Base-by-base conservation (phyloP, 2,888 invertebrate genomes). In the Apotomis turbidana region DNA sequence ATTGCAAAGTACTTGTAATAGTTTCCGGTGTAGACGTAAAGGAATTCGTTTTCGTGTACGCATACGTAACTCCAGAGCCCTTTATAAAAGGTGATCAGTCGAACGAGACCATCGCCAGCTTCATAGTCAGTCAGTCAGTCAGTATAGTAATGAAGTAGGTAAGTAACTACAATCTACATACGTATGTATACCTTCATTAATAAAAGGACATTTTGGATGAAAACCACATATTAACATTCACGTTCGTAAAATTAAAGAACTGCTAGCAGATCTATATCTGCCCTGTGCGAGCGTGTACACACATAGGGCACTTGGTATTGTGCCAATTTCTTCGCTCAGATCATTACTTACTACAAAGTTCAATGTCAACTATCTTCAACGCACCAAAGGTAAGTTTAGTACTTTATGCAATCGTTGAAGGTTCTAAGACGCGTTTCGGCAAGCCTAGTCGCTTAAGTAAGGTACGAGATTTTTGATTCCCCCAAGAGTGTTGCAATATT, bases 271-370 rank as follows among this genome's bases (percentile, higher is more conserved):
- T 63, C 54, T 36, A 13, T 36, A 41, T 54, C 44, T 44, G 55
- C 27, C 66, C 46, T 27, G 27, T 27, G 27, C 27, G 27, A 27
- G 55, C 15, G 49, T 62, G 51, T 66, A 61, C 71, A 55, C 36
- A 57, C 62, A n/a, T n/a, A 70, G 44, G 78, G 79, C 76, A 81
- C 81, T 89, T 91, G 90, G 88, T 87, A 77, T 81, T 82, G 83
- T 88, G 90, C 90, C 90, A 90, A 90, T 85, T 86, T 87, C 85
- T 85, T 84, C 82, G 84, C 80, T 78, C 81, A 80, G 80, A 76
- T 78, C 76, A 71, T 74, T 72, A 69, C 54, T 70, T 76, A 80
- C 77, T 79, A 74, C 83, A 84, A 88, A 90, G 90, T 90, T 90
- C 90, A 90, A 89, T 90, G 90, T 87, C 88, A 83, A 77, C 74